Base-by-base conservation (phyloP, 2,888 invertebrate species). In the Synanthedon vespiformis region DNA sequence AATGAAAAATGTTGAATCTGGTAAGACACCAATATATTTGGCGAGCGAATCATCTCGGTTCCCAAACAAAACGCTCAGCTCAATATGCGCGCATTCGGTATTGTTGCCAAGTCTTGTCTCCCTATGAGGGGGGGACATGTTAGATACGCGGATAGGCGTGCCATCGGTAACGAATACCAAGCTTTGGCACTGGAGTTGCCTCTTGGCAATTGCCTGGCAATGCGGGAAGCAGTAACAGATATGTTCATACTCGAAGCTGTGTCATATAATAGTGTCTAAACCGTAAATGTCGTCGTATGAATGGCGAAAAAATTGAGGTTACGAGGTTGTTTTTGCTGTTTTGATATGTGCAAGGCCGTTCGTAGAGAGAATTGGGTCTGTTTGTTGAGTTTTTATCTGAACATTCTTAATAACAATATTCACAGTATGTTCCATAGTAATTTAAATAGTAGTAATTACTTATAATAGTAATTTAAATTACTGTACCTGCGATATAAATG, bases 61-160 rank as follows among this genome's bases (percentile, higher is more conserved):
- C 47, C 76, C 79, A 74, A 75, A 80, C 79, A 75, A 80, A 77
- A 75, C 72, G 74, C 63, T 71, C 73, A 72, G 78, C 79, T 80
- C 80, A 83, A 84, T 83, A 82, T 81, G 80, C 75, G 76, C 66
- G 67, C 61, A 61, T 66, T 62, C 68, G 68, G 72, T 71, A 75
- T 69, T 65, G 72, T 64, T 85, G 84, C 84, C 84, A 84, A 83
- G 67, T 71, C 67, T 61, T 60, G 56, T 57, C 59, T 58, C 68
- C 66, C 68, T 58, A 59, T 54, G 54, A 55, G 57, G 57, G 61
- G 22, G 62, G 58, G 55, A 55, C 57, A 57, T 56, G 57, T 61
- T 60, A 62, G 64, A 58, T 54, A 58, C 58, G 56, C 55, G 57
- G 56, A 55, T 60, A 58, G 62, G 65, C 65, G 56, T 61, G 56